Evolutionary conservation across 2,113 vertebrate species (phyloP), one percentile per base, ranked within the genome.

Genomic region (Elachura formosa): DNA sequence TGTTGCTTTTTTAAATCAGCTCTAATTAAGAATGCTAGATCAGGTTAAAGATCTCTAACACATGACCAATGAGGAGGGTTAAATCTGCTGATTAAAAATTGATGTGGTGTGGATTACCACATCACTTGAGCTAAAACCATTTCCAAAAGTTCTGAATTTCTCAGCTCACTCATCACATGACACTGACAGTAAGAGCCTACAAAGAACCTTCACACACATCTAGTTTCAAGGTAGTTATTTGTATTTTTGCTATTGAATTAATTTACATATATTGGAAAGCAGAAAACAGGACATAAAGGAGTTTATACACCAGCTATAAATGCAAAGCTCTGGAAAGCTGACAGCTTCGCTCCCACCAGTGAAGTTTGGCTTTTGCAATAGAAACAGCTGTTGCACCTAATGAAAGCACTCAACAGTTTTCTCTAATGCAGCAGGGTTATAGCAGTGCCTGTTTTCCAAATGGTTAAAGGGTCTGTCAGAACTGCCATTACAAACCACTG

Each of bases 381-480:
- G 97, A 98, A 98, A 96, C 97, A 98, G 98, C 97, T 97, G 98
- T 96, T 97, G 94, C 77, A 96, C 95, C 97, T 97, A 97, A 97
- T 97, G 95, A 97, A 98, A 96, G 90, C 96, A 96, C 95, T 97
- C 94, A 90, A 87, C 64, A 54, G 82, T 95, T 96, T 94, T 82
- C 96, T 97, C 83, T 78, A 94, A 96, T 96, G 96, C 95, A 94
- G 94, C 89, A 93, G 96, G 97, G 97, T 97, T 95, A 97, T 74
- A 95, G 96, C 96, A 45, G 48, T n/a, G 89, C 82, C 82, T 96
- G 20, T 96, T 93, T 96, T 96, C 92, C 93, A 93, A 90, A 80
- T 55, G 91, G 96, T 96, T 96, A 68, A 96, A 93, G 78, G 90
- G 61, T 92, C 95, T 96, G 95, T 95, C 96, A 96, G 78, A 96